These are phyloP conservation scores for Prorops nasuta DNA, from an alignment of 1,140 invertebrate species.

Conservation along the genomic window DNA sequence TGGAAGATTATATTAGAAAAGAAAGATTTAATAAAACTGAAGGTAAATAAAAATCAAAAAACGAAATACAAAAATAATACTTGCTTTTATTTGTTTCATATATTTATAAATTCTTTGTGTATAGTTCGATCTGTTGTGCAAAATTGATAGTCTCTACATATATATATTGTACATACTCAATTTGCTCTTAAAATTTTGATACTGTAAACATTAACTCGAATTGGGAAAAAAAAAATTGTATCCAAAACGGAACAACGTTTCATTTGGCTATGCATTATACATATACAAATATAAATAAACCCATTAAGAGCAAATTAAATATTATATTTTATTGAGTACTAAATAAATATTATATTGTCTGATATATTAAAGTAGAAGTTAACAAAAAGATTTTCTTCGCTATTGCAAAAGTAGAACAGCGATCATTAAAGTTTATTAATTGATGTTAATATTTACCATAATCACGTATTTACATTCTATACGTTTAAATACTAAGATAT, in stretches of 20 bases:
- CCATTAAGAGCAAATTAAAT: too few relatives aligned
- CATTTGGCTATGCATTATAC: not conserved
- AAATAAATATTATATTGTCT: not conserved
- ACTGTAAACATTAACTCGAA: too few relatives aligned
- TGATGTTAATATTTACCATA: too few relatives aligned
- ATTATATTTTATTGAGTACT: not conserved
- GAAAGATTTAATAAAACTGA: not conserved
- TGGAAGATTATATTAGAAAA: too few relatives aligned
- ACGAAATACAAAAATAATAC: not conserved
- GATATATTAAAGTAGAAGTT: not conserved
- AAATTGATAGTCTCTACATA: not conserved
- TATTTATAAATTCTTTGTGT: not conserved
- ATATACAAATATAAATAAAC: not conserved
- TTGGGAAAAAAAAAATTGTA: not conserved
- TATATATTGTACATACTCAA: not conserved
- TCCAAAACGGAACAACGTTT: too few relatives aligned
- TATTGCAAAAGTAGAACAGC: not conserved
- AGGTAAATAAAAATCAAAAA: not conserved
- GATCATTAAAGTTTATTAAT: too few relatives aligned
- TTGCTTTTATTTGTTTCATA: not conserved
- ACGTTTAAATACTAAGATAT: too few relatives aligned
- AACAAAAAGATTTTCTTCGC: not conserved
- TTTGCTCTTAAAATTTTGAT: not conserved
- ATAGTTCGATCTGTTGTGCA: not conserved
- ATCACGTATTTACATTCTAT: too few relatives aligned